A percentile compares a stretch with the other conserved stretches of the same genome.
phyloP scores from a whole-genome alignment of 1,140 invertebrate species.

The Drosophila nigrodunni region DNA sequence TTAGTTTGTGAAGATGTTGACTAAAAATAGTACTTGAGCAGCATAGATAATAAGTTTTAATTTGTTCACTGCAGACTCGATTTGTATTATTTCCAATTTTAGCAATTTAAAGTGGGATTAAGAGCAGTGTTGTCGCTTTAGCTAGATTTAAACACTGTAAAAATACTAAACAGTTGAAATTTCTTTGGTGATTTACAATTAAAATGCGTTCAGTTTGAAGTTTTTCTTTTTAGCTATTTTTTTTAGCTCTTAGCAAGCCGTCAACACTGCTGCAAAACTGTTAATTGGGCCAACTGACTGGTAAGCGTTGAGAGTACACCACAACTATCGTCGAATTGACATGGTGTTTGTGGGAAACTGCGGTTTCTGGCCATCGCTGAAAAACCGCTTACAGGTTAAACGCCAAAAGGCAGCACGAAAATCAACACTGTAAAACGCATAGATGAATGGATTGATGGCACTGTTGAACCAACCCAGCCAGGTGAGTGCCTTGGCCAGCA shows the following conservation, averaged over 20 bases:
- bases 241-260: too few relatives aligned
- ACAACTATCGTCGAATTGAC: constrained; percentile 79
- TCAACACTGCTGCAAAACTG: too few relatives aligned
- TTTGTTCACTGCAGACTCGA: too few relatives aligned
- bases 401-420: constrained; percentile 94
- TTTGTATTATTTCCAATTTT: too few relatives aligned
- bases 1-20: constrained; percentile 1
- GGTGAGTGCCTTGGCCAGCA: constrained; percentile 92
- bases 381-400: constrained; percentile 88
- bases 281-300: not conserved
- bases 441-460: constrained; percentile 94
- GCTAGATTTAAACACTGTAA: too few relatives aligned
- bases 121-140: too few relatives aligned
- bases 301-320: not conserved
- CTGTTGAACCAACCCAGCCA: constrained; percentile 98
- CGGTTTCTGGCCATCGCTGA: constrained; percentile 69
- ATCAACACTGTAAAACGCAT: constrained; percentile 94
- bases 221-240: too few relatives aligned
- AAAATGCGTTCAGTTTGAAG: too few relatives aligned
- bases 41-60: not conserved
- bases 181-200: too few relatives aligned
- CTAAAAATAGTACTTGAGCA: not conserved
- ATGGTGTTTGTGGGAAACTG: constrained; percentile 82
- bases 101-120: too few relatives aligned
- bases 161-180: too few relatives aligned